Conservation (phyloP, 2,797 vertebrate species). For the Scyliorhinus canicula region DNA sequence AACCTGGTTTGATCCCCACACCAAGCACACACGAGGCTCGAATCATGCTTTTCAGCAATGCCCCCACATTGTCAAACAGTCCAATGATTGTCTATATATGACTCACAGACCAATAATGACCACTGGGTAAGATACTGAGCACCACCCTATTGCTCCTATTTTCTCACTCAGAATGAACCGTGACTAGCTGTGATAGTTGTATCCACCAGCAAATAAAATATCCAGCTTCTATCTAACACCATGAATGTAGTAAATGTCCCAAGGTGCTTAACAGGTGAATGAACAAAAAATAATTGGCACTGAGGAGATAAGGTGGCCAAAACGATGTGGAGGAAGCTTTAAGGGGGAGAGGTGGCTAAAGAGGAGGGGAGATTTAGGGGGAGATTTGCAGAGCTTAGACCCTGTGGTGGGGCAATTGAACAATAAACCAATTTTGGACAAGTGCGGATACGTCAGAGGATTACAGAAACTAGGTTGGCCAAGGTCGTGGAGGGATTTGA, state of each 20-base stretch:
- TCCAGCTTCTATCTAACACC: not conserved
- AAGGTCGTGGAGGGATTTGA: not conserved
- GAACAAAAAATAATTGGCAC: not conserved
- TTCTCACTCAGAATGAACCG: not conserved
- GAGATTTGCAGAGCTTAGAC: not conserved
- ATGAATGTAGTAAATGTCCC: not conserved
- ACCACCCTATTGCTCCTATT: not conserved
- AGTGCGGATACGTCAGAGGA: too few relatives aligned
- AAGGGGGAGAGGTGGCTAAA: not conserved
- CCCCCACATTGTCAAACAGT: not conserved
- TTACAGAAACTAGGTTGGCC: not conserved
- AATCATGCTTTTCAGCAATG: not conserved
- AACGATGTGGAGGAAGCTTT: not conserved
- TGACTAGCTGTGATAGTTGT: not conserved
- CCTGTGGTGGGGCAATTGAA: not conserved
- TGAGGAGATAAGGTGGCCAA: not conserved
- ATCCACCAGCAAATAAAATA: not conserved
- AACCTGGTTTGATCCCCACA: not conserved
- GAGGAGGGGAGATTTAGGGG: not conserved
- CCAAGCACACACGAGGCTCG: too few relatives aligned
- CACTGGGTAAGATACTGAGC: not conserved
- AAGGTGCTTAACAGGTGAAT: not conserved
- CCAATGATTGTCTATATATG: not conserved
- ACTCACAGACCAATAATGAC: not conserved
- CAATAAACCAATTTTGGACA: not conserved